Evolutionary conservation across 2,888 invertebrate genomes (phyloP).

Genomic region (Amphimallon solstitiale): DNA sequence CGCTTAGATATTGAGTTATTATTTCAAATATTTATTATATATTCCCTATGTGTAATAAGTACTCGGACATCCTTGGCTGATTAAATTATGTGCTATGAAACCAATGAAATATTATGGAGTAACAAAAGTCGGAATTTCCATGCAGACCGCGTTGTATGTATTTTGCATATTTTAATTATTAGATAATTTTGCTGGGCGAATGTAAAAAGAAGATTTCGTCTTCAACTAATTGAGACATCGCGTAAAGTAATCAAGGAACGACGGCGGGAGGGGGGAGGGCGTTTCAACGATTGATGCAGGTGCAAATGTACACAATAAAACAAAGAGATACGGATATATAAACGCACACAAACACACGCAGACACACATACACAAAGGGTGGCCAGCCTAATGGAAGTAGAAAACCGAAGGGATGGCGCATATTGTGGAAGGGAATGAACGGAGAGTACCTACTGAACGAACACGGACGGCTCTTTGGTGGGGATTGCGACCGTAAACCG

Average conservation of each 20-base stretch:
- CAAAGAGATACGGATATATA: not conserved
- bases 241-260: constrained; percentile 4
- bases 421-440: constrained; percentile 49
- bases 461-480: constrained; percentile 31
- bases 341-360: not conserved
- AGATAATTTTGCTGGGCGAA: no score
- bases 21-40: no score
- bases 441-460: no score
- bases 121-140: no score
- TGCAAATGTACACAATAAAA: constrained; percentile 41
- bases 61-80: no score
- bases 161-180: no score
- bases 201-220: no score
- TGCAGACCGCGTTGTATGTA: no score
- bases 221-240: not conserved
- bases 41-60: no score
- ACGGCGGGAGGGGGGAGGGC: not conserved
- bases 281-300: constrained; percentile 46
- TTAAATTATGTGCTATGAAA: no score
- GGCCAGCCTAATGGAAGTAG: constrained; percentile 31
- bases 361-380: not conserved
- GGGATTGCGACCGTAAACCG: constrained; percentile 44
- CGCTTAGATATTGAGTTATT: no score
- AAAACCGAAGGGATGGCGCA: constrained; percentile 52
- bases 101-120: no score